These are phyloP conservation scores for Sminthurinus aureus DNA, from an alignment of 2,888 invertebrate species.

Conservation along the genomic window DNA sequence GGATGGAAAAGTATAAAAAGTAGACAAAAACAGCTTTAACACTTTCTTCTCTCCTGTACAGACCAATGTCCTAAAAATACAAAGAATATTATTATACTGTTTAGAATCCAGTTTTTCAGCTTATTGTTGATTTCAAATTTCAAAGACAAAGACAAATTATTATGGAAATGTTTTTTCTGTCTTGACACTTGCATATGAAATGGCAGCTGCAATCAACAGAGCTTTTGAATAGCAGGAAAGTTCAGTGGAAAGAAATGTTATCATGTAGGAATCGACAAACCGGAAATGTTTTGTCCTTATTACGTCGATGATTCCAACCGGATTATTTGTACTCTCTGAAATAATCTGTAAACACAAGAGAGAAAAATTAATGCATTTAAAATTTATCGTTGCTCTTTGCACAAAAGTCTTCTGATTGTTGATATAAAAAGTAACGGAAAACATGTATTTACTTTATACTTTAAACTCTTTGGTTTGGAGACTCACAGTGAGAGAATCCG, in stretches of 20 bases:
- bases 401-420: not conserved
- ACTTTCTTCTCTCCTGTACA: conserved; percentile 8
- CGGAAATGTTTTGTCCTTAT: conserved; percentile 13
- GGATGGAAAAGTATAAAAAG: not conserved
- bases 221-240: conserved; percentile 20
- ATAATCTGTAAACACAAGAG: conserved; percentile 7
- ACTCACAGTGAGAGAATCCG: conserved; percentile 17
- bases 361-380: too few relatives aligned
- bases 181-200: conserved; percentile 16
- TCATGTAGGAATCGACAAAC: conserved; percentile 20
- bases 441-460: too few relatives aligned
- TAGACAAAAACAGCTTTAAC: not conserved
- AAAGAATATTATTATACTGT: too few relatives aligned
- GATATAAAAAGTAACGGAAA: not conserved
- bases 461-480: not conserved
- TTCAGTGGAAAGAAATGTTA: conserved; percentile 17
- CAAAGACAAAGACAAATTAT: too few relatives aligned
- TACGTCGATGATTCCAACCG: conserved; percentile 19
- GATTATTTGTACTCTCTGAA: not conserved
- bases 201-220: conserved; percentile 10
- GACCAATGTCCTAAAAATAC: conserved; percentile 12
- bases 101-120: too few relatives aligned
- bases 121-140: too few relatives aligned
- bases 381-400: too few relatives aligned
- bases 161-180: too few relatives aligned